Conservation (phyloP, 2,888 invertebrate species). For the Barypeithes pellucidus region DNA sequence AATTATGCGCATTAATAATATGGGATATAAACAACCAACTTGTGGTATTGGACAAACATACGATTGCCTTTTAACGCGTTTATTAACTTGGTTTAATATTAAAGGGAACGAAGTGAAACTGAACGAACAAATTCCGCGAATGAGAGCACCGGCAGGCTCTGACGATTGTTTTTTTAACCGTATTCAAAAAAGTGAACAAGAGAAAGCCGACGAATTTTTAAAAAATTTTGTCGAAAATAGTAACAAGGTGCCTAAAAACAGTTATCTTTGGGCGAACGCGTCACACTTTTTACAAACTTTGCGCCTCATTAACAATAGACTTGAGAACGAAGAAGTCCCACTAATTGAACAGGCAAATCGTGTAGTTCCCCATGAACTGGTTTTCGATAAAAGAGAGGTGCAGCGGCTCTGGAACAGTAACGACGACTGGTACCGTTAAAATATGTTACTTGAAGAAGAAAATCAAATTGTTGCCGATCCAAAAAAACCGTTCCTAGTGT, state of each 20-base stretch:
- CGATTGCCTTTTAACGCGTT: background rate
- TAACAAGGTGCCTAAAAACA: background rate
- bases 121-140: too few species aligned
- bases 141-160: background rate
- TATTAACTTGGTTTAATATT: too few species aligned
- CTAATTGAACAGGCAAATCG: background rate
- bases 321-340: background rate
- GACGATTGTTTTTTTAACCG: background rate
- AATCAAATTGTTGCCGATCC: background rate
- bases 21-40: background rate
- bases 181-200: background rate
- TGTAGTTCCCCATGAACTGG: background rate
- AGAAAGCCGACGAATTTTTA: background rate
- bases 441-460: background rate
- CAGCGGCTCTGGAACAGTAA: conserved; percentile 6
- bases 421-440: background rate
- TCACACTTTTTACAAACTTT: background rate
- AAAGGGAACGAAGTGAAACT: too few species aligned
- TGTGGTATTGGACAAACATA: background rate
- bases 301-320: background rate
- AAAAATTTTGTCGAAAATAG: background rate
- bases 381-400: too few species aligned
- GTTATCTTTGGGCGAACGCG: background rate
- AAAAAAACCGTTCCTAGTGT: too few species aligned
- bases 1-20: background rate